These are phyloP conservation scores for Misgurnus anguillicaudatus DNA, from an alignment of 2,113 vertebrate species.

Conservation along the genomic window DNA sequence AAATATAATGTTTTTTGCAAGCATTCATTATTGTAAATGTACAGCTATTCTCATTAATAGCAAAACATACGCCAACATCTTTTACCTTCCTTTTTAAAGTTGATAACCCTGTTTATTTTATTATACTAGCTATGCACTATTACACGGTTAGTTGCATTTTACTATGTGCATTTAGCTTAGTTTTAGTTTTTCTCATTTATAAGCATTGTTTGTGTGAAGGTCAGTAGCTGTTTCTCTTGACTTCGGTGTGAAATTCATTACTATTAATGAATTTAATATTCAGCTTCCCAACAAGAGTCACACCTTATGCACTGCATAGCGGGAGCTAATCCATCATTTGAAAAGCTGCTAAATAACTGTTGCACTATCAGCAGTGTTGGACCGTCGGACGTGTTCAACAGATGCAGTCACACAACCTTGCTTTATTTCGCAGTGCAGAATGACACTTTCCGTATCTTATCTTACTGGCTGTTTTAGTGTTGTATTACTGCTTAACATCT, in stretches of 20 bases:
- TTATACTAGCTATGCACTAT: no score
- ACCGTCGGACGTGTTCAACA: not conserved
- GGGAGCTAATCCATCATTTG: constrained; percentile 34
- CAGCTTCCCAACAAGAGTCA: constrained; percentile 3
- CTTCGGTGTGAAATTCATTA: constrained; percentile 7
- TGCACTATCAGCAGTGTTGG: not conserved
- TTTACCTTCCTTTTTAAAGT: no score
- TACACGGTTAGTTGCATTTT: no score
- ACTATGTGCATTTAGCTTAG: no score
- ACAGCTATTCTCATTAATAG: no score
- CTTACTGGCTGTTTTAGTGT: constrained; percentile 25
- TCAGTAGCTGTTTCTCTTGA: not conserved
- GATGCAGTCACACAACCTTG: not conserved
- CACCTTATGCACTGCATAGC: not conserved
- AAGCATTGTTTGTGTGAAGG: not conserved
- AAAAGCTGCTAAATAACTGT: constrained; percentile 2
- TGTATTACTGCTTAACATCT: not conserved
- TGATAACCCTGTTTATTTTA: no score
- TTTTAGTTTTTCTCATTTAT: no score
- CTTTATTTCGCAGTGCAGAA: constrained; percentile 18
- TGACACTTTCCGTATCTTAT: constrained; percentile 8
- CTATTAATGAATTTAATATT: constrained; percentile 30
- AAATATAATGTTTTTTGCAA: no score
- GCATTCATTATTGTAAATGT: no score
- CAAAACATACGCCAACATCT: no score